These are phyloP conservation scores for Apamea sordens DNA, from an alignment of 2,888 invertebrate genomes.

Conservation along the genomic window DNA sequence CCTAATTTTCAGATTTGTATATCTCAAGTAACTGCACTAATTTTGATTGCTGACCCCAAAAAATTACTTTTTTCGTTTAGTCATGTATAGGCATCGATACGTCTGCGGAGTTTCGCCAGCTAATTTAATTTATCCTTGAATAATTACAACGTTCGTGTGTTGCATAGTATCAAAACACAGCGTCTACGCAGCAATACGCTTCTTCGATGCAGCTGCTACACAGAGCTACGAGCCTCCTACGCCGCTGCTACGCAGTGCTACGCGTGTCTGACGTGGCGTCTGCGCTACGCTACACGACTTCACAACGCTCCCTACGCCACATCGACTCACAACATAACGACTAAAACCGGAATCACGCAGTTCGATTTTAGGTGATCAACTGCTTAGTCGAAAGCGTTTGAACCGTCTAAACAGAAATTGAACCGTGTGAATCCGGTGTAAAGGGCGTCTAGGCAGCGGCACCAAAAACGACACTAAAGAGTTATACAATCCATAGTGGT, in stretches of 20 bases:
- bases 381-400: background rate
- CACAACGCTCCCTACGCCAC: background rate
- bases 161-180: background rate
- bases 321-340: background rate
- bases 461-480: background rate
- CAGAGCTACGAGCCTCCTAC: background rate
- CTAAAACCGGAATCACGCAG: background rate
- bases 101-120: background rate
- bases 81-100: background rate
- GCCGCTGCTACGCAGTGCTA: background rate
- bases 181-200: background rate
- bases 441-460: background rate
- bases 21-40: background rate
- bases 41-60: background rate
- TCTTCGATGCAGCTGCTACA: background rate
- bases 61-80: background rate
- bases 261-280: background rate
- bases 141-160: background rate
- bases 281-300: background rate
- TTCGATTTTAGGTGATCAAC: background rate
- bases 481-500: background rate
- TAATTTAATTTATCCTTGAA: background rate
- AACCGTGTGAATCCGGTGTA: background rate
- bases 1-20: background rate
- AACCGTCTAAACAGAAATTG: background rate